Conservation (phyloP, 2,113 vertebrate species). For the Cebidichthys violaceus region DNA sequence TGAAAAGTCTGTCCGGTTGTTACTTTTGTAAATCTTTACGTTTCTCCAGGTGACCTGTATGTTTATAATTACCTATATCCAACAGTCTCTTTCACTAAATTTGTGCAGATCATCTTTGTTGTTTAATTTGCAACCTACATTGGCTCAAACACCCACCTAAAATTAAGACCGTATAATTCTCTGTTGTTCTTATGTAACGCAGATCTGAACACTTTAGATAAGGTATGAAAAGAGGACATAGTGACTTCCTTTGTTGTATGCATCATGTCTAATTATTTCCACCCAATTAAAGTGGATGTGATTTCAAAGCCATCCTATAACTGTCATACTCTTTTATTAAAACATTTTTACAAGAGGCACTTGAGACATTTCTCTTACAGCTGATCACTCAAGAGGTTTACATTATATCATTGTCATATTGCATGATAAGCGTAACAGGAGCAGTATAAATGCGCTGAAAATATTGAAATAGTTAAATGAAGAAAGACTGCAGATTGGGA, state of each 20-base stretch:
- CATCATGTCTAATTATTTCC: slow-evolving; percentile 32
- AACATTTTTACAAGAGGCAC: slow-evolving; percentile 33
- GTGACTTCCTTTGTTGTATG: slow-evolving; percentile 1
- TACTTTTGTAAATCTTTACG: not conserved
- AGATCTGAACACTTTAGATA: slow-evolving; percentile 2
- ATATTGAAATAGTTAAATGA: not conserved
- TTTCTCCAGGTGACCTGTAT: not conserved
- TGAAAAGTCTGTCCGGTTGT: not conserved
- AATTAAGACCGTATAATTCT: not conserved
- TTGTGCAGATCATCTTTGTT: not conserved
- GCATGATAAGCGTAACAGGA: not conserved
- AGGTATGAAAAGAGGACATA: not conserved
- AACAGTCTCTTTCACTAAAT: not conserved
- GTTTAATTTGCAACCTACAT: slow-evolving; percentile 1
- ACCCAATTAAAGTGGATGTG: slow-evolving; percentile 7
- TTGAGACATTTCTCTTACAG: slow-evolving; percentile 36
- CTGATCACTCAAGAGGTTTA: slow-evolving; percentile 24
- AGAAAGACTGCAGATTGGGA: slow-evolving; percentile 17
- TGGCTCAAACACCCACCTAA: not conserved
- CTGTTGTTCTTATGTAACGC: not conserved
- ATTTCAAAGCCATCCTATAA: slow-evolving; percentile 37
- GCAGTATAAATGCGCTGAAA: slow-evolving; percentile 3
- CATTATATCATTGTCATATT: slow-evolving; percentile 1
- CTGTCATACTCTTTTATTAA: slow-evolving; percentile 26
- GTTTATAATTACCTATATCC: not conserved